These are phyloP conservation scores for Lasiommata megera DNA, from an alignment of 2,888 invertebrate genomes.

Conservation along the genomic window DNA sequence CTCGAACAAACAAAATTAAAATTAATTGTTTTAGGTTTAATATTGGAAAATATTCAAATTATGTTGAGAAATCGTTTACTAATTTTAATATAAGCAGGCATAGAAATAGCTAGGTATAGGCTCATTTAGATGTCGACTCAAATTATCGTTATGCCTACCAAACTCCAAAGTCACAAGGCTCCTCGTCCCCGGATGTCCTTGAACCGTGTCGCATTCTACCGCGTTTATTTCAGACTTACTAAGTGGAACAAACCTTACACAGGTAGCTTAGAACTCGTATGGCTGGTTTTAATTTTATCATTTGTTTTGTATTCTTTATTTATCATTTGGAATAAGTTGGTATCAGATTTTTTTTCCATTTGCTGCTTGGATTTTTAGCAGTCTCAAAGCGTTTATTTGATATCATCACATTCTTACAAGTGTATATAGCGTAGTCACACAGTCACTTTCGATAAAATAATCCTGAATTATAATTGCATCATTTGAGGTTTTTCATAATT, in stretches of 20 bases:
- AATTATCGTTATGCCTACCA: background rate
- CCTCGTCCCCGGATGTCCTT: conserved; percentile 20
- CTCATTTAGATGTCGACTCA: no score
- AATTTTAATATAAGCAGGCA: no score
- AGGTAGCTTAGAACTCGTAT: conserved; percentile 31
- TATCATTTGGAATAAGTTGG: conserved; percentile 2
- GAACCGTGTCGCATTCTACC: conserved; percentile 22
- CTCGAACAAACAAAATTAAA: no score
- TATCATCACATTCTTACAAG: background rate
- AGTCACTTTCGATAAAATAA: background rate
- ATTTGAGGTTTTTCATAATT: conserved; percentile 11
- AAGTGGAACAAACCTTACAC: conserved; percentile 24
- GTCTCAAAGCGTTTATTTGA: background rate
- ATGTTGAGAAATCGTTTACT: no score
- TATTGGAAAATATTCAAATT: no score
- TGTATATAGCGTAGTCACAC: background rate
- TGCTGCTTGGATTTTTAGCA: background rate
- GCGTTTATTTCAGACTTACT: conserved; percentile 10
- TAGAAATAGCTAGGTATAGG: no score
- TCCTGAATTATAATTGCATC: conserved; percentile 5
- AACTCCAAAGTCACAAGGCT: background rate
- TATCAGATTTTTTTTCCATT: background rate
- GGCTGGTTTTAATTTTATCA: conserved; percentile 28
- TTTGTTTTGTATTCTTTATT: conserved; percentile 15
- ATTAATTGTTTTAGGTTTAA: no score